Evolutionary conservation across 2,888 invertebrate genomes (phyloP).

Genomic region (Lasioglossum malachurum): DNA sequence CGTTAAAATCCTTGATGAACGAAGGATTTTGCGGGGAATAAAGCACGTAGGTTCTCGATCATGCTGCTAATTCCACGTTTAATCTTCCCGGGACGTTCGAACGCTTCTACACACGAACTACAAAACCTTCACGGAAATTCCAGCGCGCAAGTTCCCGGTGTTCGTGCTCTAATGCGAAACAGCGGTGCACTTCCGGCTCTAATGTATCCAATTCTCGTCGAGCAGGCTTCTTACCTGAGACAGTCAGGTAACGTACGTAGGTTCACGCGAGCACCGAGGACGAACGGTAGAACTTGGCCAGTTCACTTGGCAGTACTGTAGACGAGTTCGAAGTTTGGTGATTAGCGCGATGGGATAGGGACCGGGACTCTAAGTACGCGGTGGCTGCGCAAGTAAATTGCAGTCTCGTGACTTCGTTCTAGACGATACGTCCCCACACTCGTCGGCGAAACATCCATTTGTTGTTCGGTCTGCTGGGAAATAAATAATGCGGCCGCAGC

Average conservation of each 20-base stretch:
- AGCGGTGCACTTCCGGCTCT: not conserved
- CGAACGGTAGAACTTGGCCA: constrained; percentile 1
- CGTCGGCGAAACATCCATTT: not conserved
- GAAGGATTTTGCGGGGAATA: not conserved
- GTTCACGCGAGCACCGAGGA: not conserved
- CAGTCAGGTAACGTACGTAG: not conserved
- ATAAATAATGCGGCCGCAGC: not conserved
- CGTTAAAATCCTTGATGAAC: not conserved
- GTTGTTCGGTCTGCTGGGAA: constrained; percentile 4
- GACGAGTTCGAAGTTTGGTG: constrained; percentile 5
- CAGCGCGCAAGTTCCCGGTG: not conserved
- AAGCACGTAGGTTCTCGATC: not conserved
- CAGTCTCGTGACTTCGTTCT: constrained; percentile 2
- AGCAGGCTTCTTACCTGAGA: not conserved
- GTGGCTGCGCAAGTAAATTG: not conserved
- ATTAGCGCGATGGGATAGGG: constrained; percentile 1
- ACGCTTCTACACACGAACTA: not conserved
- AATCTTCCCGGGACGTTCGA: not conserved
- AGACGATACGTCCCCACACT: not conserved
- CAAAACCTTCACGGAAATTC: not conserved
- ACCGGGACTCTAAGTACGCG: not conserved
- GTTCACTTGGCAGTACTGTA: not conserved
- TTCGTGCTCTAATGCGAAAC: not conserved
- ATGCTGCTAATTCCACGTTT: not conserved
- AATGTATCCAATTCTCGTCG: not conserved